phyloP scores from a whole-genome alignment of 2,797 vertebrate species.

The Calcarius lapponicus region DNA sequence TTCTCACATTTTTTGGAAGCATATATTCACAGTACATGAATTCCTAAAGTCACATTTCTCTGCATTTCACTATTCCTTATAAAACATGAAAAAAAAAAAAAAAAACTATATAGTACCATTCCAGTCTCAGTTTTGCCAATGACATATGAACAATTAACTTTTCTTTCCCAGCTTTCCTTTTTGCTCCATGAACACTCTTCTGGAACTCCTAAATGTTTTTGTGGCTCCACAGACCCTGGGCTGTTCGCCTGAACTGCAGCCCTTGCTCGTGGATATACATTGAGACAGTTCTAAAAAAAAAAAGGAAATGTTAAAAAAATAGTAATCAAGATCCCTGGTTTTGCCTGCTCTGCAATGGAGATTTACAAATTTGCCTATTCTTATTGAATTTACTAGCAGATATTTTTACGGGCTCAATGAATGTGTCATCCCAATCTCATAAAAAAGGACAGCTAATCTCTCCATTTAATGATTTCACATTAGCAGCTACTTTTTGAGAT shows the following conservation, averaged over 20 bases:
- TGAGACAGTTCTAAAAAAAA: not conserved
- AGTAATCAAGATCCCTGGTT: not conserved
- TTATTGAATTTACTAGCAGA: not conserved
- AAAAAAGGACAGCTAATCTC: not conserved
- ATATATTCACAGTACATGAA: not conserved
- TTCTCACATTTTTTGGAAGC: not conserved
- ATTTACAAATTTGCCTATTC: not conserved
- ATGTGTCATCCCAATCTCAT: not conserved
- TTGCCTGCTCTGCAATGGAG: not conserved
- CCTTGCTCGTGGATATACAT: not conserved
- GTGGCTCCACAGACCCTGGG: not conserved
- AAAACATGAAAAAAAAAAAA: not conserved
- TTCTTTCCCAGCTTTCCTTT: not conserved
- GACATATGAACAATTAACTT: not conserved
- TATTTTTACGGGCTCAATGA: not conserved
- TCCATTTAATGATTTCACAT: slow-evolving; percentile 23
- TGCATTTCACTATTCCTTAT: not conserved
- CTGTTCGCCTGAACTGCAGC: not conserved
- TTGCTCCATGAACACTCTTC: not conserved
- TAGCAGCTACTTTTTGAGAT: not conserved
- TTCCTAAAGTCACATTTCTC: not conserved
- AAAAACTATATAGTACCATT: not conserved
- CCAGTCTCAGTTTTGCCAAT: not conserved
- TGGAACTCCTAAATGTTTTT: not conserved
- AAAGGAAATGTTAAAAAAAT: not conserved